phyloP scores from a whole-genome alignment of 2,888 invertebrate genomes.

The Caprella mutica region DNA sequence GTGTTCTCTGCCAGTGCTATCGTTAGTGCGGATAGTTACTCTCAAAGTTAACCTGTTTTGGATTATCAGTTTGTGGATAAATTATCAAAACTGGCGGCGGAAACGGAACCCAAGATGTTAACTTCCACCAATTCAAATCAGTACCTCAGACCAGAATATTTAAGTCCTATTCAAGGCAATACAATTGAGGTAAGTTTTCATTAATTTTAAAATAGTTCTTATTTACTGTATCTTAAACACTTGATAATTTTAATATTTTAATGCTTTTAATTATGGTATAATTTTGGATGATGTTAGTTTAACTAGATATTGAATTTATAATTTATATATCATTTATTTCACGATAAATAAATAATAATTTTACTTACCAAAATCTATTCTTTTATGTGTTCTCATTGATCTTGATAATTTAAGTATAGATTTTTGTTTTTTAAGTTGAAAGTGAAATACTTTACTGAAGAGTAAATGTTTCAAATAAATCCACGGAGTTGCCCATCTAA shows the following conservation, averaged over 20 bases:
- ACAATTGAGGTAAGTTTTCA: slow-evolving; percentile 73
- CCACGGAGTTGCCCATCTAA: too few species aligned
- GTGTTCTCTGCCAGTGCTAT: neutral
- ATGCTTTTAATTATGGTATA: too few species aligned
- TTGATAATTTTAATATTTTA: too few species aligned
- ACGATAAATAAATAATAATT: neutral
- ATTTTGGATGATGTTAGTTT: too few species aligned
- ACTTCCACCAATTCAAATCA: slow-evolving; percentile 77
- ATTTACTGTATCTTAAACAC: too few species aligned
- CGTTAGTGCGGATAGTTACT: neutral
- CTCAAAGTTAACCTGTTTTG: too few species aligned
- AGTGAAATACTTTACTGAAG: too few species aligned
- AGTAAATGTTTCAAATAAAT: too few species aligned
- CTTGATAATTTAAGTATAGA: neutral
- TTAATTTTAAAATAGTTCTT: too few species aligned
- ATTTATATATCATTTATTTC: neutral
- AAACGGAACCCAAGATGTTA: slow-evolving; percentile 50
- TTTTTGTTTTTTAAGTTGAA: neutral
- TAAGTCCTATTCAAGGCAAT: slow-evolving; percentile 61
- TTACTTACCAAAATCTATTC: neutral
- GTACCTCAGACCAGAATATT: slow-evolving; percentile 91
- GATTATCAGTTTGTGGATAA: too few species aligned
- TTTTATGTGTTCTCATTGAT: neutral
- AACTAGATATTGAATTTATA: neutral
- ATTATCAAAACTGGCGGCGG: neutral